Evolutionary conservation across 2,797 vertebrate genomes (phyloP).

Genomic region (Amblyopsis hoosieri): DNA sequence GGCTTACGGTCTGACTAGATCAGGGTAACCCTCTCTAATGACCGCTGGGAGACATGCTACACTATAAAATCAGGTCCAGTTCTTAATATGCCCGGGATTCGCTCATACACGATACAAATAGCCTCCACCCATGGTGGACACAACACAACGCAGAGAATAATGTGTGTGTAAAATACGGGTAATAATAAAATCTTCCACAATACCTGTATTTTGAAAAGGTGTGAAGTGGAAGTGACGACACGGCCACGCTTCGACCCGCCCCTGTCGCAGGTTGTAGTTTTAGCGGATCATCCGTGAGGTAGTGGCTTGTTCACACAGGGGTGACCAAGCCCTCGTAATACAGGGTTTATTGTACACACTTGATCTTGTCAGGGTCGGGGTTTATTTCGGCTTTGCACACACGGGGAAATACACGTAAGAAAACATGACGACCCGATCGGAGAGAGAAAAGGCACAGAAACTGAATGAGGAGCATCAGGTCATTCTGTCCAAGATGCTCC

Average conservation of each 20-base stretch:
- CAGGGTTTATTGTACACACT: background rate
- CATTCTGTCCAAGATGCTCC: conserved; percentile 87
- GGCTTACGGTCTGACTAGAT: too few species aligned
- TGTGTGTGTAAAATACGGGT: too few species aligned
- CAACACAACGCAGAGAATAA: too few species aligned
- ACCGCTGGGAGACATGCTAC: too few species aligned
- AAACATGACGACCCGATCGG: conserved; percentile 88
- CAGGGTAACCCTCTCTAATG: too few species aligned
- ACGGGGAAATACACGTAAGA: conserved; percentile 13
- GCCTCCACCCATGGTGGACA: too few species aligned
- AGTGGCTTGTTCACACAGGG: conserved; percentile 22
- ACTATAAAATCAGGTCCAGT: too few species aligned
- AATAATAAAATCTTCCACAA: background rate
- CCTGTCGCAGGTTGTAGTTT: conserved; percentile 9
- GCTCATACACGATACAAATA: too few species aligned
- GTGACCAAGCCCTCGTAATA: conserved; percentile 42
- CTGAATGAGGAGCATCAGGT: conserved; percentile 92
- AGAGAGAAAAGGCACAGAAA: conserved; percentile 91
- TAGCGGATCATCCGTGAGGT: too few species aligned
- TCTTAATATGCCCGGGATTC: too few species aligned
- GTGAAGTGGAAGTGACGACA: conserved; percentile 50
- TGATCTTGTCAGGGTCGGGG: background rate
- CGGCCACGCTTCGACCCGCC: conserved; percentile 32
- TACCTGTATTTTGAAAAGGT: conserved; percentile 43
- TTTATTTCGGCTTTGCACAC: background rate